Conservation (phyloP, 2,113 vertebrate genomes). For the Pygoscelis antarcticus region DNA sequence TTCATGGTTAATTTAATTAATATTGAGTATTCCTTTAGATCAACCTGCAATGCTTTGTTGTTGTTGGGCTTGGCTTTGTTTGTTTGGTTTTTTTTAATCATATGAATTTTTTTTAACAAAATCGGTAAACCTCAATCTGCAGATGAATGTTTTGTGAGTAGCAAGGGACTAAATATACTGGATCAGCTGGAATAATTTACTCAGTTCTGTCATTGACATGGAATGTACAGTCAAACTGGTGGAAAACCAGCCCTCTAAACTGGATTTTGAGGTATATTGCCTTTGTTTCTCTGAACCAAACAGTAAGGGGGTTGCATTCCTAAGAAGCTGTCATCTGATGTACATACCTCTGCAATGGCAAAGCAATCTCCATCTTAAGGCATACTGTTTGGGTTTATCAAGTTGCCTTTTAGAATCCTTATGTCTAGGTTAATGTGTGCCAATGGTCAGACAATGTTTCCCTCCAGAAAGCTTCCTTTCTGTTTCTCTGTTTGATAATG, state of each 20-base stretch:
- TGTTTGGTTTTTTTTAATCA: not conserved
- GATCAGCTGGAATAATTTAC: not conserved
- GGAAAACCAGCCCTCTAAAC: not conserved
- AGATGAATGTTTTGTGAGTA: not conserved
- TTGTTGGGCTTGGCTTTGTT: not conserved
- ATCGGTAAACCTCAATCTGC: not conserved
- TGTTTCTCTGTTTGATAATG: not conserved
- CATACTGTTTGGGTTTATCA: not conserved
- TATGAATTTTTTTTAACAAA: not conserved
- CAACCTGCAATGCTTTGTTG: not conserved
- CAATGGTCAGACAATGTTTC: not conserved
- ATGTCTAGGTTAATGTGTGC: not conserved
- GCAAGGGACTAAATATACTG: not conserved
- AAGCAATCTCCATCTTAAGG: not conserved
- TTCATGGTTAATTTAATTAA: not conserved
- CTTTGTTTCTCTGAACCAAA: not conserved
- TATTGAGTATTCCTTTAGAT: not conserved
- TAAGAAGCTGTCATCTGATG: not conserved
- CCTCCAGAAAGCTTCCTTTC: not conserved
- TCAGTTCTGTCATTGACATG: not conserved
- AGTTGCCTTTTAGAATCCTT: not conserved
- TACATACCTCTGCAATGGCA: not conserved
- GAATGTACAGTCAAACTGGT: not conserved
- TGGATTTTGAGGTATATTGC: not conserved
- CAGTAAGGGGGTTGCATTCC: not conserved